These are phyloP conservation scores for Gnathochromis pfefferi DNA, from an alignment of 2,113 vertebrate species.

Conservation along the genomic window DNA sequence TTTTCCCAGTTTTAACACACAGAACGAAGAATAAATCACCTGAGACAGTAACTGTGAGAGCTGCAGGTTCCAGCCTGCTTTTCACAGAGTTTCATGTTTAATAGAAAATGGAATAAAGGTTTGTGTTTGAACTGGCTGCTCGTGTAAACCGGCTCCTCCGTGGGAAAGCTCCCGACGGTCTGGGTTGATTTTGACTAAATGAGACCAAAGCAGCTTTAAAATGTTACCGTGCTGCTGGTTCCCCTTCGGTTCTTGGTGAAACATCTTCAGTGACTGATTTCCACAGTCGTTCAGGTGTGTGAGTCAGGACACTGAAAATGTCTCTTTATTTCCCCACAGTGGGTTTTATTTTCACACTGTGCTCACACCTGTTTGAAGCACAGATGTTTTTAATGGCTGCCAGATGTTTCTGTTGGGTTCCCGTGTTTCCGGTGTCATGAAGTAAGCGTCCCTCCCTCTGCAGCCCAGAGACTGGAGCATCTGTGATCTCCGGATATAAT, in stretches of 20 bases:
- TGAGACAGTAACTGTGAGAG: neutral
- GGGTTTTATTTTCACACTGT: neutral
- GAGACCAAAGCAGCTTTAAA: neutral
- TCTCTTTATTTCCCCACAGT: neutral
- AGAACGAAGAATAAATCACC: neutral
- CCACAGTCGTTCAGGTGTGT: neutral
- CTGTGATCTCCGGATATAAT: neutral
- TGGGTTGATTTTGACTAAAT: neutral
- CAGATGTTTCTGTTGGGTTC: neutral
- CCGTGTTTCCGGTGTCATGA: neutral
- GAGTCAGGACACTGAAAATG: neutral
- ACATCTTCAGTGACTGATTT: neutral
- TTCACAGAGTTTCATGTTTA: neutral
- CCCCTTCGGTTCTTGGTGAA: neutral
- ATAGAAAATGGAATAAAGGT: neutral
- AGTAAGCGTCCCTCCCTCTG: neutral
- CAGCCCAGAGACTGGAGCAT: neutral
- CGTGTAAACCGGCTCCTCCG: neutral
- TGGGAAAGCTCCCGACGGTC: neutral
- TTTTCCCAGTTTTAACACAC: neutral
- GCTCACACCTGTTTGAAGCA: neutral
- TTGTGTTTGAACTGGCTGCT: neutral
- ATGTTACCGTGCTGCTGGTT: neutral
- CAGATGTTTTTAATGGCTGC: neutral
- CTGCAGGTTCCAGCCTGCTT: neutral